phyloP scores from a whole-genome alignment of 2,888 invertebrate genomes.

The Polymixis lichenea region DNA sequence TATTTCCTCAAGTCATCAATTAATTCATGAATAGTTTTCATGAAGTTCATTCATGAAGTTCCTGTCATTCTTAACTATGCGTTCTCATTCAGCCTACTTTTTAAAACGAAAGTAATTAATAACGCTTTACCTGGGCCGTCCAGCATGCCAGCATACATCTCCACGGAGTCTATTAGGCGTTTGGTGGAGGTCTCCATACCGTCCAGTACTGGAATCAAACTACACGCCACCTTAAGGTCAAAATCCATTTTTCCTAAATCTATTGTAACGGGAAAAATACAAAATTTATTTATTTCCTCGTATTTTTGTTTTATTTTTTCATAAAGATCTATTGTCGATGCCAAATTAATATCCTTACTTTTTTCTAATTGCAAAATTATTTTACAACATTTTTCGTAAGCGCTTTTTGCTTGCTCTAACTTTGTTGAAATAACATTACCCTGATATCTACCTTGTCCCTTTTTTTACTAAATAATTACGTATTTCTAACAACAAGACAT shows the following conservation, averaged over 20 bases:
- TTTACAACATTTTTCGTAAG: too few species aligned
- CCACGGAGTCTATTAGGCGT: slow-evolving; percentile 1
- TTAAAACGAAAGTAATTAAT: slow-evolving; percentile 5
- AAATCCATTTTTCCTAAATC: slow-evolving; percentile 7
- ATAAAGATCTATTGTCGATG: too few species aligned
- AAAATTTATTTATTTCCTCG: background rate
- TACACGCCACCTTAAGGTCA: slow-evolving; percentile 22
- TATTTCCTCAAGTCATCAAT: background rate
- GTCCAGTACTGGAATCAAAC: slow-evolving; percentile 20
- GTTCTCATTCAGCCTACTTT: slow-evolving; percentile 1
- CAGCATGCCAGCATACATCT: slow-evolving; percentile 17
- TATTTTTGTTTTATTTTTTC: too few species aligned
- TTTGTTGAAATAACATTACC: too few species aligned
- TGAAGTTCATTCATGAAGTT: too few species aligned
- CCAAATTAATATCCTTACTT: too few species aligned
- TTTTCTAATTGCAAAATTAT: too few species aligned
- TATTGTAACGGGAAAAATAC: background rate
- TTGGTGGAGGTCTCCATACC: slow-evolving; percentile 18
- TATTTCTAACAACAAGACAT: slow-evolving; percentile 2
- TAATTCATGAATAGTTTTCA: slow-evolving; percentile 1
- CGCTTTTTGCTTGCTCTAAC: too few species aligned
- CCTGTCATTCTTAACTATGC: slow-evolving; percentile 3
- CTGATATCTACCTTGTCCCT: too few species aligned
- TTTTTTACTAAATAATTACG: background rate
- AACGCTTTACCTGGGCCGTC: background rate